Evolutionary conservation across 1,140 invertebrate genomes (phyloP).

Genomic region (Cylas formicarius): DNA sequence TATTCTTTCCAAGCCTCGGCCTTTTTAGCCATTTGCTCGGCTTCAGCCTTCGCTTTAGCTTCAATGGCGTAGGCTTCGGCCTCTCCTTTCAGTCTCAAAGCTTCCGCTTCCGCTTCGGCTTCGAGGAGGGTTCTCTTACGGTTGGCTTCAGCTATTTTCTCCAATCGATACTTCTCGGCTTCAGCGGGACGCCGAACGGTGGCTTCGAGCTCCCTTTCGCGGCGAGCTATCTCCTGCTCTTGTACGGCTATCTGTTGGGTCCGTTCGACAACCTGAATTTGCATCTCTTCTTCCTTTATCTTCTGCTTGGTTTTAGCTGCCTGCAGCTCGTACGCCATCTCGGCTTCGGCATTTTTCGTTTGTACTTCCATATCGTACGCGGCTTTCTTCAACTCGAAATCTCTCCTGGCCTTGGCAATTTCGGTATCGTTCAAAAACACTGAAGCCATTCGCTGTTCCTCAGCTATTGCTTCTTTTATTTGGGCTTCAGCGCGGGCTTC

Average conservation of each 20-base stretch:
- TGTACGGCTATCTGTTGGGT: conserved; percentile 87
- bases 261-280: conserved; percentile 84
- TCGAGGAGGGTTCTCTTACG: conserved; percentile 74
- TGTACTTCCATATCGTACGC: conserved; percentile 95
- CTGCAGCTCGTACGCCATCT: conserved; percentile 90
- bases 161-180: conserved; percentile 86
- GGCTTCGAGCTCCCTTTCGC: conserved; percentile 83
- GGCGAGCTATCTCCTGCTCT: conserved; percentile 79
- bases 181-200: conserved; percentile 86
- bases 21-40: conserved; percentile 94
- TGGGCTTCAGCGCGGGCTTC: conserved; percentile 82
- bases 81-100: conserved; percentile 66
- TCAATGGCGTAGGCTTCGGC: conserved; percentile 92
- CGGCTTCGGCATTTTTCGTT: conserved; percentile 89
- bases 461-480: conserved; percentile 91
- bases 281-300: conserved; percentile 96
- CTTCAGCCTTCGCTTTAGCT: conserved; percentile 90
- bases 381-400: conserved; percentile 96
- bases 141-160: conserved; percentile 91
- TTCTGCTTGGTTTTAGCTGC: conserved; percentile 93
- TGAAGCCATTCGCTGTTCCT: conserved; percentile 91
- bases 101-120: conserved; percentile 92
- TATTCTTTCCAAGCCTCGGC: conserved; percentile 95
- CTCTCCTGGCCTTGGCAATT: conserved; percentile 90
- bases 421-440: conserved; percentile 90